These are phyloP conservation scores for Emberiza fucata DNA, from an alignment of 2,113 vertebrate genomes.

Conservation along the genomic window DNA sequence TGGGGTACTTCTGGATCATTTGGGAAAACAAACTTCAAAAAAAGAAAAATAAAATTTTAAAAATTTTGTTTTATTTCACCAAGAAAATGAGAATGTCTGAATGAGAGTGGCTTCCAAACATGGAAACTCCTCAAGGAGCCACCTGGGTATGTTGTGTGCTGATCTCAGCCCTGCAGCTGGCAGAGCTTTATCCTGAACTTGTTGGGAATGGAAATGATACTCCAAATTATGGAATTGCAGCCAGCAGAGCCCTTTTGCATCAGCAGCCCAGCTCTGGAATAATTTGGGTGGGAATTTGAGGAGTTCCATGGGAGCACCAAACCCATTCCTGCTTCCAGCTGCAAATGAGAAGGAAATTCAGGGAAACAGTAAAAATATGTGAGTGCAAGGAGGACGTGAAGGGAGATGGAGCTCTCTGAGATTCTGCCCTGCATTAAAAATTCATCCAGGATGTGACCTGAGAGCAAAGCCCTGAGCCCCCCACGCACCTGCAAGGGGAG, in stretches of 20 bases:
- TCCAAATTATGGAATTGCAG: background rate
- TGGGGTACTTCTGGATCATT: background rate
- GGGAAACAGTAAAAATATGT: background rate
- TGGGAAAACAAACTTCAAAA: background rate
- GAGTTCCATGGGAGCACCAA: background rate
- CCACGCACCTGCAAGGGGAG: background rate
- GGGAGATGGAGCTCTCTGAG: background rate
- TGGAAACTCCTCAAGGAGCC: background rate
- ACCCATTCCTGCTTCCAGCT: background rate
- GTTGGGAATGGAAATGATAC: background rate
- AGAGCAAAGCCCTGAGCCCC: background rate
- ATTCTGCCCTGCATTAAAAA: background rate
- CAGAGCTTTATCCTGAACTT: background rate
- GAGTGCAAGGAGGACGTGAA: background rate
- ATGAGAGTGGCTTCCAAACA: background rate
- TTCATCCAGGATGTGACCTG: background rate
- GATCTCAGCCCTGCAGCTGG: background rate
- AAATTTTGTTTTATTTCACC: background rate
- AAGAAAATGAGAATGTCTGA: background rate
- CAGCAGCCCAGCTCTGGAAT: slow-evolving; percentile 10
- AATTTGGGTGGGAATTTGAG: background rate
- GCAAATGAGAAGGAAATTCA: background rate
- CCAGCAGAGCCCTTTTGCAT: background rate
- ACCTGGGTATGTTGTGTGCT: background rate
- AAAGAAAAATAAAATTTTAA: background rate